Evolutionary conservation across 2,797 vertebrate species (phyloP), one percentile per base, ranked within the genome.

Genomic region (Pempheris klunzingeri): DNA sequence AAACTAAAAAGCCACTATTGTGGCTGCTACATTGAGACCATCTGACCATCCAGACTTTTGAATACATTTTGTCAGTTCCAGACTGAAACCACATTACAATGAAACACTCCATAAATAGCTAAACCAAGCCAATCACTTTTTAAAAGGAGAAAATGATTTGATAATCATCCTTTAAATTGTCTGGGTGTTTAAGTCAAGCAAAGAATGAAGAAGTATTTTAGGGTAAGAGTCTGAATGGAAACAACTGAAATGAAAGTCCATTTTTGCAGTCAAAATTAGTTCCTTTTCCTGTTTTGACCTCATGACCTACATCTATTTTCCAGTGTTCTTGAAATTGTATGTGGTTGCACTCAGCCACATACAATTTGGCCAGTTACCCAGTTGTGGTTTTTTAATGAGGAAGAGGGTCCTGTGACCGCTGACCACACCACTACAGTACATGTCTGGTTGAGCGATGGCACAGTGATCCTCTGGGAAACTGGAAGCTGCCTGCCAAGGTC

Each of bases 401-500:
- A n/a, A n/a, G n/a, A n/a, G n/a, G n/a, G n/a, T n/a, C 47, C 15
- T 47, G 26, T 59, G 47, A 26, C 6, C 24, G 3, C 24, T 10
- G 1, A 55, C 57, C 41, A 20, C 39, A 11, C 38, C 18, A 32
- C 28, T 14, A 1, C n/a, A n/a, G n/a, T n/a, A n/a, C n/a, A n/a
- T 26, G 17, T 58, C 4, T 28, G 39, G 47, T 52, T 26, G 46
- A 53, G 34, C 2, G 14, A 47, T 36, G 64, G 43, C 39, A 58
- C 2, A 1, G 24, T 24, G 60, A 66, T 59, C 68, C 47, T 30
- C 44, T 61, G 63, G 54, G 54, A 81, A 59, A 15, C 53, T 61
- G 20, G 60, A 57, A 72, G 14, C 47, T 22, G 12, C 53, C 32
- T 39, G 14, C 28, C 47, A 62, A 66, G 59, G 75, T 79, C 63